These are phyloP conservation scores for Tetragonisca angustula DNA, from an alignment of 2,888 invertebrate genomes.

Conservation along the genomic window DNA sequence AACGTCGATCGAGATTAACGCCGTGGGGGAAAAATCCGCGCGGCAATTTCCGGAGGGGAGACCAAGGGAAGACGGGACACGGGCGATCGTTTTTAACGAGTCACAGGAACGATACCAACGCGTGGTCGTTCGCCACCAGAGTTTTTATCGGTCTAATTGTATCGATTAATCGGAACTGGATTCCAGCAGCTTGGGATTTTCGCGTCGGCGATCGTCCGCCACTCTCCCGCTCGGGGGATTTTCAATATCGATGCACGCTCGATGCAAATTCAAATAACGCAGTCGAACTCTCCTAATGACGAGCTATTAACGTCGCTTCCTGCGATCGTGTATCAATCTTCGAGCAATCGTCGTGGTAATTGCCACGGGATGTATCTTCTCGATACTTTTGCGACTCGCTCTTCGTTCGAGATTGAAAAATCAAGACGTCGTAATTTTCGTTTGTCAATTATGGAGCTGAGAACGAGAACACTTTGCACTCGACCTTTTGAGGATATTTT, in stretches of 20 bases:
- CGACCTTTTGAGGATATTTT: too few species aligned
- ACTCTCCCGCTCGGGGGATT: constrained; percentile 6
- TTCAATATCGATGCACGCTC: constrained; percentile 28
- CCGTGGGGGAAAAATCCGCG: neutral
- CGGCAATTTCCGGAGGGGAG: constrained; percentile 44
- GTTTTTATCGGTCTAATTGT: constrained; percentile 48
- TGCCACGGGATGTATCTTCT: neutral
- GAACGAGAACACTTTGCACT: too few species aligned
- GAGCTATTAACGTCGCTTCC: constrained; percentile 38
- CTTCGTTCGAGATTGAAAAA: too few species aligned
- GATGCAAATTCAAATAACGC: constrained; percentile 45
- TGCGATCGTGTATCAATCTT: constrained; percentile 28
- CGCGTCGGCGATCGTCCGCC: neutral
- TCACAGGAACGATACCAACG: neutral
- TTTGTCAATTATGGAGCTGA: too few species aligned
- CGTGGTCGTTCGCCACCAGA: neutral
- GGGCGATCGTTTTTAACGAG: constrained; percentile 20
- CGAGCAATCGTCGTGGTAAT: constrained; percentile 22
- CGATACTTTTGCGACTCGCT: too few species aligned
- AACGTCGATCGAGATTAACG: constrained; percentile 25
- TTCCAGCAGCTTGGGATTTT: constrained; percentile 25
- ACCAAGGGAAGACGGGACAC: constrained; percentile 1
- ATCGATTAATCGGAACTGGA: constrained; percentile 46
- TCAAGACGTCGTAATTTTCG: too few species aligned
- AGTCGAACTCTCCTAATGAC: constrained; percentile 42